phyloP scores from a whole-genome alignment of 2,797 vertebrate species.

The Macropus fuliginosus region DNA sequence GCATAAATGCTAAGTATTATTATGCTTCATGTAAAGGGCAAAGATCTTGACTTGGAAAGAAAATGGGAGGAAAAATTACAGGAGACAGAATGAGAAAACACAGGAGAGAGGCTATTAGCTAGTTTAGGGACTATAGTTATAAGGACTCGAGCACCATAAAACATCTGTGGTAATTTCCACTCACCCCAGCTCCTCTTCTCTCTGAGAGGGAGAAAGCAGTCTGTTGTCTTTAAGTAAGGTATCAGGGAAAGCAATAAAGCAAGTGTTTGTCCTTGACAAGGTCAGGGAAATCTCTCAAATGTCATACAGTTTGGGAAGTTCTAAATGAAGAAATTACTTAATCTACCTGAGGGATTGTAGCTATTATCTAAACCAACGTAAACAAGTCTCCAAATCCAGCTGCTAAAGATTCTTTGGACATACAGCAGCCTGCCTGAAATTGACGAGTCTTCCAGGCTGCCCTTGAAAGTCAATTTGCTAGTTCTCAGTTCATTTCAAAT shows the following conservation, averaged over 20 bases:
- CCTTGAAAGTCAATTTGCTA: conserved; percentile 85
- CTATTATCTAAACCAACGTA: conserved; percentile 76
- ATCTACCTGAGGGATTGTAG: conserved; percentile 81
- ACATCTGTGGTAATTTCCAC: conserved; percentile 46
- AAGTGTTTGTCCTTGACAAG: conserved; percentile 64
- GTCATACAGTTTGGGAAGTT: conserved; percentile 71
- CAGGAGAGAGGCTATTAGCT: conserved; percentile 67
- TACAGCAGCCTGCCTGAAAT: conserved; percentile 66
- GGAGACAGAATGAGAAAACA: conserved; percentile 52
- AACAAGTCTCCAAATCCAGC: conserved; percentile 77
- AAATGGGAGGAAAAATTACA: conserved; percentile 67
- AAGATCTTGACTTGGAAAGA: conserved; percentile 66
- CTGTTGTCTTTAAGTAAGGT: conserved; percentile 25
- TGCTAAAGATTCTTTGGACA: conserved; percentile 55
- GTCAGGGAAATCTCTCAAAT: conserved; percentile 78
- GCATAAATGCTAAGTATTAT: conserved; percentile 63
- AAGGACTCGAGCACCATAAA: conserved; percentile 60
- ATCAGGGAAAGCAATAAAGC: conserved; percentile 37
- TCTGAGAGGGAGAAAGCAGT: conserved; percentile 27
- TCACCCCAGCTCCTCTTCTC: conserved; percentile 40
- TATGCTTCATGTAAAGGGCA: conserved; percentile 60
- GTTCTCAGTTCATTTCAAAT: conserved; percentile 79
- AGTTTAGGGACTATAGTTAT: conserved; percentile 28
- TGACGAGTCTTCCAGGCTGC: conserved; percentile 78
- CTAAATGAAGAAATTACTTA: conserved; percentile 84